Base-by-base conservation (phyloP, 1,140 invertebrate species). In the Drosophila equinoxialis region DNA sequence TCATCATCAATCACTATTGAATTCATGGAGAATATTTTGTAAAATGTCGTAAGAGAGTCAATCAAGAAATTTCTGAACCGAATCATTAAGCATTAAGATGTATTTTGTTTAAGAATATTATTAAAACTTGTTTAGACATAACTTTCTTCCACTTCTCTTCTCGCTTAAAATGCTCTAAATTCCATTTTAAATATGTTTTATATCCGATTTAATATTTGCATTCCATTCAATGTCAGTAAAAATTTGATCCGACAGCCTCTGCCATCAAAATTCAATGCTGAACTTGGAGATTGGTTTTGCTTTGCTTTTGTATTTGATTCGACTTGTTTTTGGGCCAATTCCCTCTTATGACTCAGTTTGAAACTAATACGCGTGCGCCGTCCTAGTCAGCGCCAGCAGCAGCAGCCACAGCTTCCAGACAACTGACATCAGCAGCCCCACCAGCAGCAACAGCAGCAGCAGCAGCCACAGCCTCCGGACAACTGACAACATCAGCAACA, bases 281-380 rank as follows among this genome's bases (percentile, higher is more conserved):
- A 59, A 17, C 57, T 59, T 59, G 57, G 13, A 23, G 45, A 23
- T 51, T 51, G 17, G 17, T 51, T 51, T 51, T 23, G 3, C 17
- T 33, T 58, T 57, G 13, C 30, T 8, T 33, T 35, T 17, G 6
- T 37, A 2, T 14, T 73, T 55, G 61, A 13, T 58, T 59, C 41
- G 17, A 35, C 10, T 55, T 20, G 14, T 65, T 87, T 86, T 68
- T 62, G 68, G 82, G 79, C 69, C 79, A 87, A 82, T 87, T 81
- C 85, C 78, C 68, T 75, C 65, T 78, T 85, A 70, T 76, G 68
- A 51, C 20, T 75, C 71, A 71, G 68, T 66, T 39, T 67, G 54
- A 68, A 64, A 64, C 68, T 71, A 66, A 69, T 77, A 76, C 76
- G 81, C 81, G 81, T 85, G 81, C 81, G 77, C 65, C 61, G 61